Conservation (phyloP, 2,888 invertebrate genomes). For the Gasteruption jaculator region DNA sequence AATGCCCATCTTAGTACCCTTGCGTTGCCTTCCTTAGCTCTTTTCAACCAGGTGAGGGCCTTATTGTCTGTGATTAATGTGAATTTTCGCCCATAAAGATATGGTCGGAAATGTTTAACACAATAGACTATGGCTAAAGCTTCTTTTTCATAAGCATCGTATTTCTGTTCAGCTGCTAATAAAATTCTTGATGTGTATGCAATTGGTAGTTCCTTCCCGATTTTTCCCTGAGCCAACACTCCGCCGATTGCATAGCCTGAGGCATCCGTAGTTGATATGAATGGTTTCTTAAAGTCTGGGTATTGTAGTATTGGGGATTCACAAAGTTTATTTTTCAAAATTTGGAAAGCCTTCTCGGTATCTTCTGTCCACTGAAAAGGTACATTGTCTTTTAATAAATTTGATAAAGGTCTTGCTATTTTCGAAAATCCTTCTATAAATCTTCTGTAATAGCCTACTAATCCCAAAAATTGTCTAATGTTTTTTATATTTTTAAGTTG, state of each 20-base stretch:
- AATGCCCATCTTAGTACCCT: slow-evolving; percentile 14
- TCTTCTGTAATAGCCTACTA: slow-evolving; percentile 7
- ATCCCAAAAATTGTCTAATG: slow-evolving; percentile 9
- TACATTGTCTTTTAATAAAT: neutral
- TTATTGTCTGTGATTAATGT: slow-evolving; percentile 10
- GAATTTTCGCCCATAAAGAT: slow-evolving; percentile 9
- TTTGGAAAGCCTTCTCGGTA: slow-evolving; percentile 3
- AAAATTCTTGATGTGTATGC: slow-evolving; percentile 9
- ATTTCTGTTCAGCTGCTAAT: slow-evolving; percentile 1
- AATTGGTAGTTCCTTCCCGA: slow-evolving; percentile 13
- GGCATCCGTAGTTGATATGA: slow-evolving; percentile 19
- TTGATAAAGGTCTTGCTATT: slow-evolving; percentile 5
- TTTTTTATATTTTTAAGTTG: slow-evolving; percentile 10
- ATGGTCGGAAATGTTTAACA: slow-evolving; percentile 11
- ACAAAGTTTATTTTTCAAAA: no score
- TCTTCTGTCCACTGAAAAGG: neutral
- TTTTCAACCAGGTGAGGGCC: slow-evolving; percentile 4
- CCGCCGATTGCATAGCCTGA: slow-evolving; percentile 12
- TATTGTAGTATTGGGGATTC: no score
- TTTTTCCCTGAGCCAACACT: slow-evolving; percentile 19
- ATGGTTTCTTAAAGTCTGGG: no score
- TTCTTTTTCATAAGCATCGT: slow-evolving; percentile 14
- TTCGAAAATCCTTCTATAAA: slow-evolving; percentile 6
- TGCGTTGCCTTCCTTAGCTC: slow-evolving; percentile 3
- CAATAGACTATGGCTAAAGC: slow-evolving; percentile 10